Evolutionary conservation across 2,113 vertebrate genomes (phyloP).

Genomic region (Nycticryphes semicollaris): DNA sequence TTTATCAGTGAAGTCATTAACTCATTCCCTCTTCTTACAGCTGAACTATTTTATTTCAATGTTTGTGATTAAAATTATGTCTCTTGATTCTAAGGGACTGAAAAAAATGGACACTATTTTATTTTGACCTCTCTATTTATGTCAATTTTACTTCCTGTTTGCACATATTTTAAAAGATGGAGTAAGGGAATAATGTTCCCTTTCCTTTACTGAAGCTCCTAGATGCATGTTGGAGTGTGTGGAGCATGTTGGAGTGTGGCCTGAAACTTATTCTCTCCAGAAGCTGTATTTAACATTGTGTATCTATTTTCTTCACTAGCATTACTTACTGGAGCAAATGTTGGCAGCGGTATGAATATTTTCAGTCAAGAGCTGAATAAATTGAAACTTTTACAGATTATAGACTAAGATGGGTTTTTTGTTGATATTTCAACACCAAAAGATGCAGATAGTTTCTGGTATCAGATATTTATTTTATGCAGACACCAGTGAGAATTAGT

Average conservation of each 20-base stretch:
- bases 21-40: neutral
- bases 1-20: neutral
- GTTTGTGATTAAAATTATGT: neutral
- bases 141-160: neutral
- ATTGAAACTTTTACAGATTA: neutral
- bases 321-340: neutral
- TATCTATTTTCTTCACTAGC: neutral
- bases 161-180: neutral
- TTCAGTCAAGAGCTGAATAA: neutral
- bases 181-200: fast-evolving
- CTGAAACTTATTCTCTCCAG: neutral
- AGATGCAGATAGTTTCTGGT: neutral
- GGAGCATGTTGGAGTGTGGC: neutral
- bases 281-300: neutral
- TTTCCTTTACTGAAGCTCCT: neutral
- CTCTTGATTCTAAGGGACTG: neutral
- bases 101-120: neutral
- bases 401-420: neutral
- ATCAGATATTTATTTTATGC: neutral
- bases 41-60: neutral
- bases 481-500: neutral
- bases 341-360: neutral
- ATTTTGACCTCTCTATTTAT: neutral
- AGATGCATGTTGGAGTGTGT: neutral
- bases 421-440: neutral